phyloP scores from a whole-genome alignment of 1,140 invertebrate species.

The Cheumatopsyche charites region DNA sequence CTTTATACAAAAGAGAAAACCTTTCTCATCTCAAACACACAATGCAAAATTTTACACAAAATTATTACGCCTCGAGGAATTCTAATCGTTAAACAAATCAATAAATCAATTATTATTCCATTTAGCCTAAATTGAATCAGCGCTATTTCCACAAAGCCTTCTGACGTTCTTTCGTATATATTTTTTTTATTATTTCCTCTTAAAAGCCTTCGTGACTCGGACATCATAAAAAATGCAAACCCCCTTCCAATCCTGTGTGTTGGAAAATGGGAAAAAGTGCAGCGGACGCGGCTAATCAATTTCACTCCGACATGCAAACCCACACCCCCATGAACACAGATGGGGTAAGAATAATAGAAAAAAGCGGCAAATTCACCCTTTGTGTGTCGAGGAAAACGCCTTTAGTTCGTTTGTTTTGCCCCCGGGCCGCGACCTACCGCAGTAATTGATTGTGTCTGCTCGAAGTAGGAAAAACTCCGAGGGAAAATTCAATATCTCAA shows the following conservation, averaged over 20 bases:
- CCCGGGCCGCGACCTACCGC: constrained; percentile 39
- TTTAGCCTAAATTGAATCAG: too few species aligned
- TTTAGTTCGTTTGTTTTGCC: constrained; percentile 26
- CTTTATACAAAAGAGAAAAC: too few species aligned
- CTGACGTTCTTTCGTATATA: too few species aligned
- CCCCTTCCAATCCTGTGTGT: too few species aligned
- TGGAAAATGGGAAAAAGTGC: constrained; percentile 15
- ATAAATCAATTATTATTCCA: too few species aligned
- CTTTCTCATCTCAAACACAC: too few species aligned
- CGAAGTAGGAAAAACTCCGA: not conserved
- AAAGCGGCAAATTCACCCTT: constrained; percentile 31
- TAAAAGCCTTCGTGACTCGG: not conserved
- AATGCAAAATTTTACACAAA: too few species aligned
- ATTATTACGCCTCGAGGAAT: too few species aligned
- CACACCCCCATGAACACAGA: not conserved
- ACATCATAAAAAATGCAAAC: not conserved
- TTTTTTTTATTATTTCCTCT: too few species aligned
- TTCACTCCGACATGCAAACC: constrained; percentile 28
- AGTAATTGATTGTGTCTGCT: constrained; percentile 44
- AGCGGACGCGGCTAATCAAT: constrained; percentile 31
- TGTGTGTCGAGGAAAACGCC: constrained; percentile 1
- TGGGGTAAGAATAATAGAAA: not conserved
- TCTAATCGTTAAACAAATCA: too few species aligned
- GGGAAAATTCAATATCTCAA: constrained; percentile 2
- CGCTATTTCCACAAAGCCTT: too few species aligned